A percentile compares a stretch with the other conserved stretches of the same genome.
phyloP scores from a whole-genome alignment of 2,888 invertebrate species.

The Dione juno region DNA sequence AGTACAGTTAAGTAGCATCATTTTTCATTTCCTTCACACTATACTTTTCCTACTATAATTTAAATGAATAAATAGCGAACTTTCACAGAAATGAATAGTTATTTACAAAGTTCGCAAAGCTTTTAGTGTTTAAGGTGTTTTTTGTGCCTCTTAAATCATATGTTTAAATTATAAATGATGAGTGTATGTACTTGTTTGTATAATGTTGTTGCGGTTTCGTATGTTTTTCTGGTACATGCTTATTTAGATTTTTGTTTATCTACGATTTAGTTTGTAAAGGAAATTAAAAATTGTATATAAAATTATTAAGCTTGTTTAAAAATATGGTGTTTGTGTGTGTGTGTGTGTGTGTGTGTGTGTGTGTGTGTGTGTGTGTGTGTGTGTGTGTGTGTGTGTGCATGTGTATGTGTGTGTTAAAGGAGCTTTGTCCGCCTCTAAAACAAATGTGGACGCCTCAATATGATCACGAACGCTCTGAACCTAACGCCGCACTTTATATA shows the following conservation, averaged over 20 bases:
- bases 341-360: no score
- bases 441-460: no score
- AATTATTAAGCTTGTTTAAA: not conserved
- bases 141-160: conserved; percentile 24
- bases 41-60: conserved; percentile 35
- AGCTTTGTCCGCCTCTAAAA: no score
- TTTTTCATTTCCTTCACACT: conserved; percentile 28
- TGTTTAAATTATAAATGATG: conserved; percentile 21
- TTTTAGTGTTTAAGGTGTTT: conserved; percentile 39
- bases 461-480: no score
- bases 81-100: conserved; percentile 42
- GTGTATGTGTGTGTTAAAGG: no score
- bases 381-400: no score
- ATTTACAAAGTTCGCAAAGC: conserved; percentile 43
- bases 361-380: no score
- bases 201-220: conserved; percentile 12
- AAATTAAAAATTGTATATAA: not conserved
- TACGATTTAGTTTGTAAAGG: not conserved
- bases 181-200: conserved; percentile 18
- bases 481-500: no score
- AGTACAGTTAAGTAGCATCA: not conserved
- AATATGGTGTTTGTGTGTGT: not conserved
- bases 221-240: conserved; percentile 3
- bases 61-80: conserved; percentile 41
- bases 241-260: not conserved